Evolutionary conservation across 2,888 invertebrate species (phyloP).

Genomic region (Cephus pygmeus): DNA sequence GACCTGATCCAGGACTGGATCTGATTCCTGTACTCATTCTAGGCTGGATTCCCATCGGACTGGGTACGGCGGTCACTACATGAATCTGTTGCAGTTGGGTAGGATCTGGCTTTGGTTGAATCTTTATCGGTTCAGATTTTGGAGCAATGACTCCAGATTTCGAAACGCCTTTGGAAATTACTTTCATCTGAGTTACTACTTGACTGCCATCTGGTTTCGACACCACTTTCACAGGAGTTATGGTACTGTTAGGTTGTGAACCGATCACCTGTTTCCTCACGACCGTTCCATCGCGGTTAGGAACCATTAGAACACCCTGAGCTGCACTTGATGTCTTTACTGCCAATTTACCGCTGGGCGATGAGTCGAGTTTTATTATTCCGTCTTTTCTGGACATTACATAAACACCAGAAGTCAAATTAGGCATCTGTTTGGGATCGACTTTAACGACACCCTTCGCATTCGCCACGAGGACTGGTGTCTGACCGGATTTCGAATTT

Average conservation of each 20-base stretch:
- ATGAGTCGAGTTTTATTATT: constrained; percentile 78
- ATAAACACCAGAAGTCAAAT: constrained; percentile 74
- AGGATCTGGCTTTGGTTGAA: constrained; percentile 63
- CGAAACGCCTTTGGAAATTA: constrained; percentile 49
- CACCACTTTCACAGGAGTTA: constrained; percentile 60
- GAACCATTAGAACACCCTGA: constrained; percentile 60
- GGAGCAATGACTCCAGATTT: constrained; percentile 31
- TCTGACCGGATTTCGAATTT: constrained; percentile 45
- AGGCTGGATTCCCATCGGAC: constrained; percentile 49
- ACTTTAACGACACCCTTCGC: constrained; percentile 80
- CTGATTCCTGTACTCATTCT: constrained; percentile 43
- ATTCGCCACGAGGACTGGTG: constrained; percentile 67
- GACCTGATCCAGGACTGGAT: constrained; percentile 29
- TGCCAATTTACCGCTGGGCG: constrained; percentile 66
- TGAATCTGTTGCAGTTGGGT: constrained; percentile 59
- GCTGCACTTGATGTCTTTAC: constrained; percentile 66
- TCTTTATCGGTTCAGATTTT: constrained; percentile 61
- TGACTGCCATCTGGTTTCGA: constrained; percentile 62
- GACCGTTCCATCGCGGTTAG: constrained; percentile 55
- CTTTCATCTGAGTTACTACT: constrained; percentile 63
- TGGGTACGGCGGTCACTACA: constrained; percentile 58
- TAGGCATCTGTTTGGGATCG: constrained; percentile 79
- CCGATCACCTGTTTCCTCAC: constrained; percentile 61
- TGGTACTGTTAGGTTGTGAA: constrained; percentile 48
- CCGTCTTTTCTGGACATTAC: constrained; percentile 83